These are phyloP conservation scores for Caenorhabditis briggsae DNA, from an alignment of 1,140 invertebrate genomes.

Conservation along the genomic window DNA sequence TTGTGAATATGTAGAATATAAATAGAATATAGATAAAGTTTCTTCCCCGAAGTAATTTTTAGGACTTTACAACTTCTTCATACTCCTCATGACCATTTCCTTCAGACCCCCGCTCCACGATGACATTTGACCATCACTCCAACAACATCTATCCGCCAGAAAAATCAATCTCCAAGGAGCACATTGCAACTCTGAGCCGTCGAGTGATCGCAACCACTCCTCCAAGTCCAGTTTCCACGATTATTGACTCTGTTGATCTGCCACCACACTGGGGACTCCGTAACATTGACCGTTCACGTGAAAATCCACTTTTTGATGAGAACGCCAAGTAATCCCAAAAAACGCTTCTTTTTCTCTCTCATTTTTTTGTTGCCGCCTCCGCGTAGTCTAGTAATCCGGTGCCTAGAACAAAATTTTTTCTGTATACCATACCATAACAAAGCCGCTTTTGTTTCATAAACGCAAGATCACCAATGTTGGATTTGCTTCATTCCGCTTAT, in stretches of 20 bases:
- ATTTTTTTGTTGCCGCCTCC: not conserved
- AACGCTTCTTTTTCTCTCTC: not conserved
- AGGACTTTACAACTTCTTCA: too few relatives aligned
- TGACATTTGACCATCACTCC: not conserved
- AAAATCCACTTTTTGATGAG: conserved; percentile 9
- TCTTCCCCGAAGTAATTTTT: too few relatives aligned
- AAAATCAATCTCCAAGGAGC: conserved; percentile 35
- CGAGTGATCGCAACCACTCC: conserved; percentile 35
- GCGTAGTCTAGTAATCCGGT: conserved; percentile 34
- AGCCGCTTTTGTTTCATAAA: conserved; percentile 14
- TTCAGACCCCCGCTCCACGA: conserved; percentile 6
- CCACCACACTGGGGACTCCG: conserved; percentile 38
- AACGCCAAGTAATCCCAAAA: not conserved
- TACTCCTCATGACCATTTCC: not conserved
- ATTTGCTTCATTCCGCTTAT: not conserved
- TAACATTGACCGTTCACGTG: conserved; percentile 33
- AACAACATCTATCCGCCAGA: conserved; percentile 44
- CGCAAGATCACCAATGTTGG: not conserved
- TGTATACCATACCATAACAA: not conserved
- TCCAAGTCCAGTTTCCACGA: conserved; percentile 48
- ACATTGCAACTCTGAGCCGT: conserved; percentile 20
- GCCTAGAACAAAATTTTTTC: not conserved
- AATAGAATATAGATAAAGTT: too few relatives aligned
- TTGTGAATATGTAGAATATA: too few relatives aligned
- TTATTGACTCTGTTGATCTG: conserved; percentile 45